Percentiles rank a stretch among this genome's conserved stretches.
Evolutionary conservation across 2,113 vertebrate genomes (phyloP).

Genomic region (Mormyrus iriodes): DNA sequence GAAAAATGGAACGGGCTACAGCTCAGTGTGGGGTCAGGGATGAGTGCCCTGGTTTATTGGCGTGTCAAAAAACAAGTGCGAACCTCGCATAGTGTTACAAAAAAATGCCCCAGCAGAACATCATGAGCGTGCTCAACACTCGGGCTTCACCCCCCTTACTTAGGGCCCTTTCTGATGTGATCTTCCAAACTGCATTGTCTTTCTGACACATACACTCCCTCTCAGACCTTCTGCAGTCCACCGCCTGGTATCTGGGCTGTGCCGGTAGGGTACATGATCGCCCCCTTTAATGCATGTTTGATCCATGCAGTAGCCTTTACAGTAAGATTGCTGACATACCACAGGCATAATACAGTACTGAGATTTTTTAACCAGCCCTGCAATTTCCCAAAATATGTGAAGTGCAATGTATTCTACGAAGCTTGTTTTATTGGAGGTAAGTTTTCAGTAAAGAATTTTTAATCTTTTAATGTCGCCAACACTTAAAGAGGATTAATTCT

Average conservation of each 20-base stretch:
- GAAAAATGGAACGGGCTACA: neutral
- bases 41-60: neutral
- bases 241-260: neutral
- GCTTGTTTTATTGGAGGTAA: neutral
- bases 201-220: neutral
- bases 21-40: neutral
- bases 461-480: neutral
- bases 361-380: neutral
- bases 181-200: neutral
- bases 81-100: neutral
- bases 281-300: slow-evolving; percentile 5
- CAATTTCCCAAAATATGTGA: neutral
- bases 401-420: neutral
- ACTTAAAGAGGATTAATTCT: neutral
- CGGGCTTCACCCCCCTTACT: neutral
- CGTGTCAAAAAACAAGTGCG: neutral
- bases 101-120: neutral
- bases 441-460: slow-evolving; percentile 5
- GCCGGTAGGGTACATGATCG: neutral
- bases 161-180: neutral
- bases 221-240: neutral
- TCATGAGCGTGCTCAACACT: neutral
- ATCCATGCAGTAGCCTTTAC: slow-evolving; percentile 23
- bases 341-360: neutral
- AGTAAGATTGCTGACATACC: neutral